These are phyloP conservation scores for Melopsittacus undulatus DNA, from an alignment of 2,797 vertebrate species.

Conservation along the genomic window DNA sequence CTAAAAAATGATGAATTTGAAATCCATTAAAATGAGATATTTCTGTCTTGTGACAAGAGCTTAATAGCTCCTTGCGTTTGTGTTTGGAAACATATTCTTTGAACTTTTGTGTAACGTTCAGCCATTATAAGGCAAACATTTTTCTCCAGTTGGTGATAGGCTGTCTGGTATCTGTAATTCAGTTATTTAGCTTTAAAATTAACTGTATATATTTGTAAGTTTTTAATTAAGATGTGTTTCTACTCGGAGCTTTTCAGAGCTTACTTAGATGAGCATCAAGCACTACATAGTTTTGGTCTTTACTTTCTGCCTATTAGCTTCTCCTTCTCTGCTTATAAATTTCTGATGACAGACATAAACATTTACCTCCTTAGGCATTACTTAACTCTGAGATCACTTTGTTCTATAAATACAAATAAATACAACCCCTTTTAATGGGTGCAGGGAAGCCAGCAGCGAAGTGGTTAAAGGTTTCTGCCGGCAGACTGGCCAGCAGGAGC, in stretches of 20 bases:
- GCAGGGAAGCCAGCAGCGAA: slow-evolving; percentile 67
- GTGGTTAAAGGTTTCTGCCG: slow-evolving; percentile 80
- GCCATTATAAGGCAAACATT: slow-evolving; percentile 62
- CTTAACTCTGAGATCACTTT: slow-evolving; percentile 70
- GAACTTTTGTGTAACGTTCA: slow-evolving; percentile 39
- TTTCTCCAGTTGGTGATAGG: slow-evolving; percentile 37
- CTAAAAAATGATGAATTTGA: slow-evolving; percentile 33
- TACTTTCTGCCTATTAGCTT: slow-evolving; percentile 51
- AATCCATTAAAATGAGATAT: slow-evolving; percentile 48
- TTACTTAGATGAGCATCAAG: slow-evolving; percentile 58
- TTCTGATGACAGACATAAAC: slow-evolving; percentile 67
- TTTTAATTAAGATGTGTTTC: slow-evolving; percentile 57
- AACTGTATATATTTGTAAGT: slow-evolving; percentile 71
- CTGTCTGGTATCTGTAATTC: slow-evolving; percentile 64
- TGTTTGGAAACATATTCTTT: slow-evolving; percentile 66
- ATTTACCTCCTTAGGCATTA: slow-evolving; percentile 71
- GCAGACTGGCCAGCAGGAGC: slow-evolving; percentile 81
- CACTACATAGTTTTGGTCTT: slow-evolving; percentile 2
- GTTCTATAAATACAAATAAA: slow-evolving; percentile 75
- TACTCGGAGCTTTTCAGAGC: slow-evolving; percentile 45
- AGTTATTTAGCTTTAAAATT: slow-evolving; percentile 69
- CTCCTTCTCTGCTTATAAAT: slow-evolving; percentile 69
- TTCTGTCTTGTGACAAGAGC: slow-evolving; percentile 54
- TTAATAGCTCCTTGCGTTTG: slow-evolving; percentile 60
- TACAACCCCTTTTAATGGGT: slow-evolving; percentile 57